Conservation (phyloP, 1,140 invertebrate genomes). For the Dreissena rostriformis region DNA sequence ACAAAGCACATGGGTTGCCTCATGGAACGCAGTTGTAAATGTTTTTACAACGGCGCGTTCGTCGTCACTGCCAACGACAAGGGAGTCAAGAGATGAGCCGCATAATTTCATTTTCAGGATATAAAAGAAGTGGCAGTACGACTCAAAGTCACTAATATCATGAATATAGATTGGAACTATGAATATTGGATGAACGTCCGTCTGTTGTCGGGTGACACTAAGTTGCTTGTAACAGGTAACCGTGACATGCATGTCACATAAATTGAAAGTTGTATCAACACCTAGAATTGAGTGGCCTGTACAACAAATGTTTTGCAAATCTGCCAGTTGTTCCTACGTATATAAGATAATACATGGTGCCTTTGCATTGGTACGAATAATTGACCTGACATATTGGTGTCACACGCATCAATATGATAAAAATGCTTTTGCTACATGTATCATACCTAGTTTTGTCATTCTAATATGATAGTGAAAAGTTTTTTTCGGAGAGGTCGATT, state of each 20-base stretch:
- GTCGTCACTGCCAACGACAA: conserved; percentile 2
- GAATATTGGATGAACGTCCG: conserved; percentile 7
- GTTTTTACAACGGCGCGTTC: conserved; percentile 3
- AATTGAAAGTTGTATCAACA: conserved; percentile 45
- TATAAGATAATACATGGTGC: conserved; percentile 29
- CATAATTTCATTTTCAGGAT: neutral
- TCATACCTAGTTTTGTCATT: too few species aligned
- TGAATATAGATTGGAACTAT: neutral
- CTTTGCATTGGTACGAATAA: conserved; percentile 1
- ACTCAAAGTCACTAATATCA: conserved; percentile 10
- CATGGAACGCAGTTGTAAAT: neutral
- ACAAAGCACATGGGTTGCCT: neutral
- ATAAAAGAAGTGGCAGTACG: neutral
- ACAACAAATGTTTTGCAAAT: conserved; percentile 33
- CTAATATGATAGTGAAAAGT: too few species aligned
- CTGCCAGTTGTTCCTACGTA: conserved; percentile 24
- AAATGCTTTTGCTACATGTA: too few species aligned
- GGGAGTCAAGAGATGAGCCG: too few species aligned
- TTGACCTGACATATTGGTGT: conserved; percentile 2
- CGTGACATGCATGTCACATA: conserved; percentile 47
- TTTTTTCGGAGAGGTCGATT: too few species aligned
- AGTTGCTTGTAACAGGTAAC: conserved; percentile 28
- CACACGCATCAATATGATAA: too few species aligned
- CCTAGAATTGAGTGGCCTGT: conserved; percentile 22
- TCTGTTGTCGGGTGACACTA: neutral